Conservation (phyloP, 1,140 invertebrate genomes). For the Drosophila eugracilis region DNA sequence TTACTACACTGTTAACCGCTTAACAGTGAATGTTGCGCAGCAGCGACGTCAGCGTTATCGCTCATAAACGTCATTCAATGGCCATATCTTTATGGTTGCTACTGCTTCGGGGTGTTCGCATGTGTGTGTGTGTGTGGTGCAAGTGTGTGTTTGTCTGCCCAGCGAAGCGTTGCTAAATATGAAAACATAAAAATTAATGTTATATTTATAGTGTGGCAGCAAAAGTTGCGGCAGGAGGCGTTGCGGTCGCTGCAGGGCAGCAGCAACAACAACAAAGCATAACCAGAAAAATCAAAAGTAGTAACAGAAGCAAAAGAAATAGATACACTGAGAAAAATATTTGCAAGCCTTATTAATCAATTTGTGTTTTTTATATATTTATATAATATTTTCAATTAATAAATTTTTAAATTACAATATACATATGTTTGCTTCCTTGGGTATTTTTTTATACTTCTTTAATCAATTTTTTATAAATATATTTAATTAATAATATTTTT, state of each 20-base stretch:
- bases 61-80: constrained; percentile 82
- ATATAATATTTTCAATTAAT: too few relatives aligned
- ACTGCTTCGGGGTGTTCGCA: constrained; percentile 24
- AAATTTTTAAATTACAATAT: too few relatives aligned
- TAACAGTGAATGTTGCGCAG: constrained; percentile 49
- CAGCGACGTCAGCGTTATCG: constrained; percentile 57
- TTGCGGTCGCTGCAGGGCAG: constrained; percentile 70
- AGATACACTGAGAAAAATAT: background rate
- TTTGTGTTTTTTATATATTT: too few relatives aligned
- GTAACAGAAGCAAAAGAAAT: constrained; percentile 14
- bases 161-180: constrained; percentile 79
- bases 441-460: too few relatives aligned
- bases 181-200: constrained; percentile 83
- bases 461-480: too few relatives aligned
- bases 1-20: constrained; percentile 31
- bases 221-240: constrained; percentile 69
- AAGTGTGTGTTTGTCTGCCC: constrained; percentile 57
- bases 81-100: constrained; percentile 58
- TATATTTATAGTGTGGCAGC: constrained; percentile 82
- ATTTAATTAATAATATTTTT: too few relatives aligned
- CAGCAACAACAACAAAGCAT: constrained; percentile 7
- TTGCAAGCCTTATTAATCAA: too few relatives aligned
- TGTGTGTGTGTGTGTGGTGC: constrained; percentile 33
- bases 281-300: constrained; percentile 17
- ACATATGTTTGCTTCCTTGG: too few relatives aligned